A percentile compares a stretch with the other conserved stretches of the same genome.
These are phyloP conservation scores for Drosophila ironensis DNA, from an alignment of 1,140 invertebrate genomes.

Conservation along the genomic window DNA sequence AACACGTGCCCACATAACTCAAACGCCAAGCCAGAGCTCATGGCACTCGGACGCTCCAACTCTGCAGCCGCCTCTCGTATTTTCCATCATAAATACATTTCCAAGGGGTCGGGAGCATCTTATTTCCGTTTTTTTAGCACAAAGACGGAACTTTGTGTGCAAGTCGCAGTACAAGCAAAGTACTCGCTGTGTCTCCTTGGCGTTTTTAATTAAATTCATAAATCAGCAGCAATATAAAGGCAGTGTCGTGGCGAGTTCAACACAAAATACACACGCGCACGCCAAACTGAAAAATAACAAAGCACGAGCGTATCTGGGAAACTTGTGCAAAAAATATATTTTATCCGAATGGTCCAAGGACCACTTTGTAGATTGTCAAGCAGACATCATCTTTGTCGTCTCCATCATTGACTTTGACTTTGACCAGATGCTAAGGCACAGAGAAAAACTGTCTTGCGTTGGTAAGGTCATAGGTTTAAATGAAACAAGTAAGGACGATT, in stretches of 20 bases:
- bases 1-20: constrained; percentile 73
- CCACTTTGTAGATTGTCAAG: constrained; percentile 39
- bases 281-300: constrained; percentile 20
- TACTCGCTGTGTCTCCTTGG: constrained; percentile 51
- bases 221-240: constrained; percentile 45
- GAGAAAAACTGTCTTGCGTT: not conserved
- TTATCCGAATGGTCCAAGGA: constrained; percentile 42
- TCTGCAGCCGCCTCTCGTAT: not conserved
- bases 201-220: constrained; percentile 78
- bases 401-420: constrained; percentile 28
- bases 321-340: constrained; percentile 30
- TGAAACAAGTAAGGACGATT: too few species aligned
- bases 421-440: constrained; percentile 20
- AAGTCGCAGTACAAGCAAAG: constrained; percentile 16
- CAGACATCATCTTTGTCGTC: constrained; percentile 28
- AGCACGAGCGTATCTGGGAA: constrained; percentile 35
- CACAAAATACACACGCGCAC: constrained; percentile 18
- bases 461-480: not conserved
- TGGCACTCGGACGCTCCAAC: not conserved
- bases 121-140: constrained; percentile 19
- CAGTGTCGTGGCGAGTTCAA: constrained; percentile 21
- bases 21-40: constrained; percentile 24
- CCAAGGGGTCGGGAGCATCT: constrained; percentile 1
- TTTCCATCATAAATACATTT: constrained; percentile 63
- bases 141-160: constrained; percentile 45